Evolutionary conservation across 2,797 vertebrate species (phyloP).

Genomic region (Etheostoma nigrum): DNA sequence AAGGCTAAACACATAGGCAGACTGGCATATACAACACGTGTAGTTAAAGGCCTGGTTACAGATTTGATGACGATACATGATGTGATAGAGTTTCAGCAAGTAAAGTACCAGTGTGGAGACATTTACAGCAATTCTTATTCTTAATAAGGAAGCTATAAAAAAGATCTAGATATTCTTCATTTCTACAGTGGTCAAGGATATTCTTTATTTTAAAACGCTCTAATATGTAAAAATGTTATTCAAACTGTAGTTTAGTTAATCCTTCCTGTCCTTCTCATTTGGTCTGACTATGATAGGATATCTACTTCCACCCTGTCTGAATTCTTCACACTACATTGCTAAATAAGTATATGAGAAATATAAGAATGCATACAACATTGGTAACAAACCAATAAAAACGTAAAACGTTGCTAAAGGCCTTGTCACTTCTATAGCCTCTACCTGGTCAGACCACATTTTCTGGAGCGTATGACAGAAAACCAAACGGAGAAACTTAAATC

Average conservation of each 20-base stretch:
- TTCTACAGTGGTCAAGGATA: neutral
- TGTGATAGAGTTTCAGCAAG: conserved; percentile 52
- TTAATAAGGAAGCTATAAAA: conserved; percentile 16
- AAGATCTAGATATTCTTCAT: conserved; percentile 23
- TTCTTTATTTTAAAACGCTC: conserved; percentile 24
- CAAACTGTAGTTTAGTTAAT: neutral
- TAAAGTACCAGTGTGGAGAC: conserved; percentile 74
- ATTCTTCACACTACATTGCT: neutral
- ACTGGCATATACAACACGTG: conserved; percentile 26
- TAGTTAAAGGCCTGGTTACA: conserved; percentile 29
- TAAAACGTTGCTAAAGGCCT: neutral
- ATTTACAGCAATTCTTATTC: conserved; percentile 55
- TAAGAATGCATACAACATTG: conserved; percentile 5
- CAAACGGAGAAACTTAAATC: neutral
- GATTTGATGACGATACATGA: conserved; percentile 25
- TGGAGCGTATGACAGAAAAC: neutral
- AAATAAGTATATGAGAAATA: neutral
- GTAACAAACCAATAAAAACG: neutral
- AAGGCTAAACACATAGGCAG: conserved; percentile 35
- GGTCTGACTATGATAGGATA: neutral
- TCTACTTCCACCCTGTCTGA: neutral
- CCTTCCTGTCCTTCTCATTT: neutral
- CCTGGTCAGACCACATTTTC: neutral
- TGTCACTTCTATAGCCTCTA: neutral
- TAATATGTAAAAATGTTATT: conserved; percentile 5